A percentile compares a stretch with the other conserved stretches of the same genome.
phyloP scores from a whole-genome alignment of 1,140 invertebrate genomes.

The Drosophila willistoni region DNA sequence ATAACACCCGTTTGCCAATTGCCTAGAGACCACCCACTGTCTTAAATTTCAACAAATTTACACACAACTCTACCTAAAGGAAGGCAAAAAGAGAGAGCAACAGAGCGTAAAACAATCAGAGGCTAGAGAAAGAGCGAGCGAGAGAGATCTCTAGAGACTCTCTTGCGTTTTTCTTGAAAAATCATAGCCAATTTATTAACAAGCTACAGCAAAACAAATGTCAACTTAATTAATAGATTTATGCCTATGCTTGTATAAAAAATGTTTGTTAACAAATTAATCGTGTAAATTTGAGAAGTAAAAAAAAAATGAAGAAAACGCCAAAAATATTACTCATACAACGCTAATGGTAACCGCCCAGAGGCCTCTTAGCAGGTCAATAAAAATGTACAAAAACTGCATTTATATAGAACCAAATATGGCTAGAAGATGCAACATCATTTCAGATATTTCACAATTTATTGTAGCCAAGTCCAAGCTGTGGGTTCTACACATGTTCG shows the following conservation, averaged over 20 bases:
- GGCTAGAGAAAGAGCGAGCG: not conserved
- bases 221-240: constrained; percentile 82
- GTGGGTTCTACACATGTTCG: constrained; percentile 69
- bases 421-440: constrained; percentile 42
- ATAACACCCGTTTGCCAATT: constrained; percentile 58
- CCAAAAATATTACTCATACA: constrained; percentile 65
- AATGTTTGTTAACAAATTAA: constrained; percentile 79
- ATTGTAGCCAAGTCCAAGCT: constrained; percentile 52
- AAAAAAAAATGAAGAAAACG: not conserved
- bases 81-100: not conserved
- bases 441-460: constrained; percentile 70
- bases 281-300: constrained; percentile 63
- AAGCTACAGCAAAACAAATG: constrained; percentile 58
- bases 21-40: constrained; percentile 67
- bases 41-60: constrained; percentile 75
- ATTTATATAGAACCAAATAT: constrained; percentile 53
- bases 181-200: constrained; percentile 49
- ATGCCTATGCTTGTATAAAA: constrained; percentile 68
- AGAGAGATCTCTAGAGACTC: constrained; percentile 21
- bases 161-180: constrained; percentile 46
- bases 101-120: not conserved
- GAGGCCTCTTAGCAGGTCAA: constrained; percentile 53
- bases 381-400: constrained; percentile 75
- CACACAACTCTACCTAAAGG: constrained; percentile 28
- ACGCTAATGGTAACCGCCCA: constrained; percentile 26